Conservation (phyloP, 2,888 invertebrate genomes). For the Catocala sponsa region DNA sequence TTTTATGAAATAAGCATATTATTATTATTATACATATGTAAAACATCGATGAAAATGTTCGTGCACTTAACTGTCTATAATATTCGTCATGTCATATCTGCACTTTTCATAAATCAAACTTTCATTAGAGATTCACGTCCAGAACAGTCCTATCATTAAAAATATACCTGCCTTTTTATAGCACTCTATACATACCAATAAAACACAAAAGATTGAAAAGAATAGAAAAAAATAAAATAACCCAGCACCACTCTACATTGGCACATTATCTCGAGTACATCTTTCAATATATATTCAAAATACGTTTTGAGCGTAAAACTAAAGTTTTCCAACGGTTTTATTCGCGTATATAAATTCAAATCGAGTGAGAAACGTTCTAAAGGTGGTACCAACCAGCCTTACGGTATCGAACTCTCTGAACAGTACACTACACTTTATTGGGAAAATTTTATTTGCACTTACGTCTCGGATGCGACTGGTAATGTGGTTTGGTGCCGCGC, state of each 20-base stretch:
- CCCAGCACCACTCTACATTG: neutral
- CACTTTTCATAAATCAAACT: no score
- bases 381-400: slow-evolving; percentile 50
- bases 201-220: neutral
- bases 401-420: slow-evolving; percentile 28
- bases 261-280: slow-evolving; percentile 24
- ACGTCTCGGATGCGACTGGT: slow-evolving; percentile 24
- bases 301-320: slow-evolving; percentile 42
- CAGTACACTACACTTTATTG: slow-evolving; percentile 47
- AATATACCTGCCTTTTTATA: no score
- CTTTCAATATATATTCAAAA: slow-evolving; percentile 46
- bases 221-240: slow-evolving; percentile 4
- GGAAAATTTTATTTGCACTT: slow-evolving; percentile 61
- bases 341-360: slow-evolving; percentile 64
- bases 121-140: no score
- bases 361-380: slow-evolving; percentile 56
- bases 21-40: no score
- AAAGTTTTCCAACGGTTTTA: slow-evolving; percentile 49
- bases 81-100: no score
- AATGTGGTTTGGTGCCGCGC: slow-evolving; percentile 17
- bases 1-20: no score
- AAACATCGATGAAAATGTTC: no score
- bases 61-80: no score
- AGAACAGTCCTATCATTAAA: no score
- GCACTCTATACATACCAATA: neutral